Base-by-base conservation (phyloP, 2,888 invertebrate genomes). In the Coecobrya sp. region DNA sequence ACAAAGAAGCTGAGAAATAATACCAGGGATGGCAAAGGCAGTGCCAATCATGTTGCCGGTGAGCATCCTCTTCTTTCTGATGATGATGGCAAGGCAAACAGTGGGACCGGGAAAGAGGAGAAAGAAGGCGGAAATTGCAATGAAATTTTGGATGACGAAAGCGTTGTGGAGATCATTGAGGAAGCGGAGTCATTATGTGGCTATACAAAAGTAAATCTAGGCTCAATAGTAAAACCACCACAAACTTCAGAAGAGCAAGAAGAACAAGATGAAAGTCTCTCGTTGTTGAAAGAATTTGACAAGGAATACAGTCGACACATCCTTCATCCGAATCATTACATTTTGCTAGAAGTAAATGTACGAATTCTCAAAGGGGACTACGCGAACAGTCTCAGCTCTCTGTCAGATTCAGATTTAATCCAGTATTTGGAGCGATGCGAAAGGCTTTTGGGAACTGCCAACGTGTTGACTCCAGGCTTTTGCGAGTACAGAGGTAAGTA, bases 291-390 rank as follows among this genome's bases (percentile, higher is more conserved):
- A 62, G 92, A 94, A 86, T 94, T 93, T 86, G 92, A 90, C 13
- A 85, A 76, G 19, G 90, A 86, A 11, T 93, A 92, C 88, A 82
- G 92, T 25, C 93, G 85, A 45, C 59, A 3, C 2, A 59, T 93
- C 8, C 82, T 94, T 25, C 94, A 94, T 90, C 93, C 92, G 0
- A 93, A 94, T 86, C 94, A 94, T 70, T 94, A 94, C 70, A 93
- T 94, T 89, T 62, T 94, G 10, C 94, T 93, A 91, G 94, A 94
- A 70, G 93, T 92, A n/a, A 89, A 91, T 84, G 76, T 91, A 0
- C 62, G 93, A 42, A 91, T 94, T 86, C 81, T 94, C 62, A 92
- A 87, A 30, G 85, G 86, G 16, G 89, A 92, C 27, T 89, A 84
- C 19, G 86, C 59, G 36, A 88, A 87, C 76, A 65, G 59, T 27